Percentiles rank a stretch among this genome's conserved stretches.
Conservation (phyloP, 2,888 invertebrate species). For the Epistrophe eligans region DNA sequence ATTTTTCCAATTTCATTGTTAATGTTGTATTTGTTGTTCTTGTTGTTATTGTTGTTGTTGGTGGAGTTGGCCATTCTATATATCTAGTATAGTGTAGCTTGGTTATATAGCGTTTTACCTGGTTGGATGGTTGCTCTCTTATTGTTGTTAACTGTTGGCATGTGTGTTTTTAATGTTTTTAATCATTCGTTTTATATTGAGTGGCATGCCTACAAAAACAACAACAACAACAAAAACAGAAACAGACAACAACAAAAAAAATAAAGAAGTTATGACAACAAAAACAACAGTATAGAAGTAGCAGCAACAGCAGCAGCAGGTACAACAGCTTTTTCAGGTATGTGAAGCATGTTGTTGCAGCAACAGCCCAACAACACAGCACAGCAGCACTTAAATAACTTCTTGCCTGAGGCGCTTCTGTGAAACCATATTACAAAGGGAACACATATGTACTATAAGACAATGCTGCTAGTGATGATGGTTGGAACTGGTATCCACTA, state of each 20-base stretch:
- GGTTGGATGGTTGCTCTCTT: conserved; percentile 73
- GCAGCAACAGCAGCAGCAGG: conserved; percentile 59
- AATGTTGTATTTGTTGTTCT: conserved; percentile 26
- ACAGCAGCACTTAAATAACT: conserved; percentile 38
- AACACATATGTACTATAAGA: conserved; percentile 31
- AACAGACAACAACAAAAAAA: conserved; percentile 14
- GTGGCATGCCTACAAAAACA: conserved; percentile 35
- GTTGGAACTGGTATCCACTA: conserved; percentile 31
- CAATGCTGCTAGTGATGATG: conserved; percentile 34
- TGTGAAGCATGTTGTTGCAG: conserved; percentile 72
- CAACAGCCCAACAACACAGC: conserved; percentile 56
- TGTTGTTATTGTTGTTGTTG: conserved; percentile 16
- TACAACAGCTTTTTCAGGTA: conserved; percentile 74
- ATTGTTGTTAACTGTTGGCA: conserved; percentile 74
- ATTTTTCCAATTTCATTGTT: conserved; percentile 72
- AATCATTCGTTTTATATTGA: conserved; percentile 58
- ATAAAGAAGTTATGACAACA: conserved; percentile 38
- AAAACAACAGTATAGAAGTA: conserved; percentile 18
- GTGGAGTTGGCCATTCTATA: conserved; percentile 34
- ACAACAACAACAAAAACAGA: conserved; percentile 11
- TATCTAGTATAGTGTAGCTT: conserved; percentile 15
- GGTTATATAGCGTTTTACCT: conserved; percentile 54
- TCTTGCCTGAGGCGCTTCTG: conserved; percentile 39
- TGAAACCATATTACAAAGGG: conserved; percentile 53
- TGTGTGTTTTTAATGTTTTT: conserved; percentile 75